Base-by-base conservation (phyloP, 1,140 invertebrate genomes). In the Lasioglossum albipes region DNA sequence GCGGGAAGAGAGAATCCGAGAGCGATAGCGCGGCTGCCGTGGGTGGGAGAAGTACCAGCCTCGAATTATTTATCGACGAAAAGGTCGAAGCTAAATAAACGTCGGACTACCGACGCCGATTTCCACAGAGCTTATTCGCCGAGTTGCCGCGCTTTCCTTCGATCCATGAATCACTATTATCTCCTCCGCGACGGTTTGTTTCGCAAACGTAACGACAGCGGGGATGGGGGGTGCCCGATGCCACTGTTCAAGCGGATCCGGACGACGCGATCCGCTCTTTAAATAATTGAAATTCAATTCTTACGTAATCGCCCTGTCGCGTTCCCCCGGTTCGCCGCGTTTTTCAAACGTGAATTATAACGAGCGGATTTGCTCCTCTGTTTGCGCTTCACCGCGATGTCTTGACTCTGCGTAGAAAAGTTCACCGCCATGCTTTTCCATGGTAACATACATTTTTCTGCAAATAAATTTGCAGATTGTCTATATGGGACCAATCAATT, bases 41-140 rank as follows among this genome's bases (percentile, higher is more conserved):
- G 45, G 9, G 13, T 64, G 42, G 52, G 49, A 72, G 75, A 72
- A 78, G 41, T n/a, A 42, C 16, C 62, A 20, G 83, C 68, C 61
- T 69, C 85, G 90, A 92, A 92, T 91, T 92, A 92, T 91, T 92
- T 91, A 92, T 91, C 88, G 89, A 75, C 84, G 84, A 85, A 83
- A 89, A 89, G 90, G 89, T 91, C 90, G 89, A 89, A 91, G 87
- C 87, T 91, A 91, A 91, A 91, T 91, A 92, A 91, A 91, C 88
- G 86, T 87, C 83, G 81, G 66, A 52, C 52, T 81, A 73, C 82
- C 82, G 86, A 84, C 84, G 87, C 86, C 88, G 90, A 91, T 90
- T 92, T 91, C 85, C 87, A 82, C 85, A 80, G 84, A 83, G 88
- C 88, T 88, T 90, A 85, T 87, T 84, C 84, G 86, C 52, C 72